phyloP scores from a whole-genome alignment of 2,888 invertebrate species.

The Zele albiditarsus region DNA sequence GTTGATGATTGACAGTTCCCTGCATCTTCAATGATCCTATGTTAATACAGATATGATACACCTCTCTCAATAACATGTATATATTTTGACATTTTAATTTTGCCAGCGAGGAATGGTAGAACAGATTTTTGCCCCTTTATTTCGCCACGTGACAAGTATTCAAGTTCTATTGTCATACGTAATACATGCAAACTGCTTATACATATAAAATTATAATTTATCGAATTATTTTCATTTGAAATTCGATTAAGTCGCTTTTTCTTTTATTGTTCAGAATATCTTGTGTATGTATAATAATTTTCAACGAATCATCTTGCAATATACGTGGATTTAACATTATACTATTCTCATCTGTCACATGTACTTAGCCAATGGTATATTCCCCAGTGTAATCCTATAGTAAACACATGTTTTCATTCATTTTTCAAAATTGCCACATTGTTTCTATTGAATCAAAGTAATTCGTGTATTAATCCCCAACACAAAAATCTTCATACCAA shows the following conservation, averaged over 20 bases:
- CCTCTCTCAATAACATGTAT: constrained; percentile 60
- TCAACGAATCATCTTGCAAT: not conserved
- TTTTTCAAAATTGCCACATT: too few relatives aligned
- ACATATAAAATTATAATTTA: constrained; percentile 5
- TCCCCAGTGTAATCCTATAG: too few relatives aligned
- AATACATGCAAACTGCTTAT: not conserved
- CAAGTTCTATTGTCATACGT: not conserved
- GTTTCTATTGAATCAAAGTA: too few relatives aligned
- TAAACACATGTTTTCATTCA: too few relatives aligned
- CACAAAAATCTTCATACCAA: too few relatives aligned
- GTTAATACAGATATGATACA: constrained; percentile 70
- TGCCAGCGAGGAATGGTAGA: not conserved
- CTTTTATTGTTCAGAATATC: not conserved
- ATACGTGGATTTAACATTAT: not conserved
- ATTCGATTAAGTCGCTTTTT: not conserved
- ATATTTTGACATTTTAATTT: constrained; percentile 72
- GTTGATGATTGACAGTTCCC: constrained; percentile 61
- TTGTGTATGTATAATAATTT: not conserved
- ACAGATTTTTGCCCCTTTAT: constrained; percentile 32
- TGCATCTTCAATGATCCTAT: constrained; percentile 61
- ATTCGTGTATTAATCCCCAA: too few relatives aligned
- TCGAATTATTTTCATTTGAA: not conserved
- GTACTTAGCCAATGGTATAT: not conserved
- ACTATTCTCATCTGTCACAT: not conserved
- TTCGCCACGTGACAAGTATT: constrained; percentile 33